A percentile compares a stretch with the other conserved stretches of the same genome.
Evolutionary conservation across 1,140 invertebrate species (phyloP).

Genomic region (Brachionus paranguensis): DNA sequence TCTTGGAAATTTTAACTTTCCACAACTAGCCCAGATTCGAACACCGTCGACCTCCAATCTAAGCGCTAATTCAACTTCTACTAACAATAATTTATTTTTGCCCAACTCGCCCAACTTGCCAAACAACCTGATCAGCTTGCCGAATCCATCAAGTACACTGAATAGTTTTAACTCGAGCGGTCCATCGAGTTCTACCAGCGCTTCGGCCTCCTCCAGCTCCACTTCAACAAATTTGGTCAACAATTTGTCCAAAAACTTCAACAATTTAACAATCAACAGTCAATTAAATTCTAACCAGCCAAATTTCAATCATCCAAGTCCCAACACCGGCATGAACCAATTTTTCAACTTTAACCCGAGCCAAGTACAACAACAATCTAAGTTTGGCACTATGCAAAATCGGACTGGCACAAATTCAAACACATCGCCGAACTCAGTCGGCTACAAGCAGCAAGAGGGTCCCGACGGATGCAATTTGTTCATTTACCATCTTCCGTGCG

Average conservation of each 20-base stretch:
- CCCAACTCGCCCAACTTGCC: not conserved
- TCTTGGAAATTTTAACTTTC: not conserved
- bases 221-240: not conserved
- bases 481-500: constrained; percentile 99
- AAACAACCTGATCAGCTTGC: not conserved
- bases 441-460: constrained; percentile 56
- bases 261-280: constrained; percentile 20
- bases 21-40: not conserved
- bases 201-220: not conserved
- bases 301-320: not conserved
- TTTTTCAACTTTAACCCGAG: not conserved
- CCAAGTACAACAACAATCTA: not conserved
- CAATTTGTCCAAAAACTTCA: constrained; percentile 13
- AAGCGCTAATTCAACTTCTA: not conserved
- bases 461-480: constrained; percentile 99
- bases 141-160: not conserved
- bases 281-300: not conserved
- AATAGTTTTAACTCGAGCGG: not conserved
- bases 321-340: constrained; percentile 3
- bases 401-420: not conserved
- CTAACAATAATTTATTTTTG: not conserved
- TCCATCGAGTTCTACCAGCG: not conserved
- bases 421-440: not conserved
- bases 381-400: not conserved
- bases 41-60: not conserved